These are phyloP conservation scores for Eupithecia centaureata DNA, from an alignment of 2,888 invertebrate genomes.

Conservation along the genomic window DNA sequence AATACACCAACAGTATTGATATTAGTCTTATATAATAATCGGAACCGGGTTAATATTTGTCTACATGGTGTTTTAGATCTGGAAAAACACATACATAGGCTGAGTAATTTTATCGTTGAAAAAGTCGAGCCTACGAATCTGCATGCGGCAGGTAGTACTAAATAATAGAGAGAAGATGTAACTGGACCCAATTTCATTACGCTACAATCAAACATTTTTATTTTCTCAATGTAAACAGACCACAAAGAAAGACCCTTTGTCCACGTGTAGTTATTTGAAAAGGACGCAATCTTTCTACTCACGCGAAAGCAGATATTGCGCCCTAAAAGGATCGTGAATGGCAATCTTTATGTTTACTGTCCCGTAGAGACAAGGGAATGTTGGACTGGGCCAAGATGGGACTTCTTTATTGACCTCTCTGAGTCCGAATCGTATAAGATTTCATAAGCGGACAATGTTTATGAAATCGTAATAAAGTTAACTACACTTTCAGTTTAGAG, in stretches of 20 bases:
- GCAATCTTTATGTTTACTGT: conserved; percentile 27
- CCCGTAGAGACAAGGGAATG: conserved; percentile 20
- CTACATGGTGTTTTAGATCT: not conserved
- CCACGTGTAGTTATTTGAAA: conserved; percentile 27
- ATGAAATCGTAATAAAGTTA: conserved; percentile 9
- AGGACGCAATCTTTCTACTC: conserved; percentile 35
- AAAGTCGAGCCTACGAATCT: not conserved
- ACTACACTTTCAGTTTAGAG: not conserved
- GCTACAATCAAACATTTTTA: conserved; percentile 16
- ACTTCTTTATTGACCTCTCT: conserved; percentile 18
- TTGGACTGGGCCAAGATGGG: conserved; percentile 11
- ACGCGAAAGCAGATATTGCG: conserved; percentile 25
- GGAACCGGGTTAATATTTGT: not conserved
- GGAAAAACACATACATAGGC: not conserved
- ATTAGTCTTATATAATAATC: too few species aligned
- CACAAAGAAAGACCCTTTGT: conserved; percentile 14
- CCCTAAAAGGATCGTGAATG: conserved; percentile 27
- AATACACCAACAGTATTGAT: too few species aligned
- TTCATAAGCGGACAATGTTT: conserved; percentile 10
- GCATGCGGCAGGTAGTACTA: not conserved
- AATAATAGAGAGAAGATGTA: not conserved
- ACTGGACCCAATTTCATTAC: conserved; percentile 13
- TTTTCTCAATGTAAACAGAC: conserved; percentile 16
- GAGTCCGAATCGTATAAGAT: conserved; percentile 11
- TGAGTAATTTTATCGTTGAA: not conserved